These are phyloP conservation scores for Porites evermanni DNA, from an alignment of 92 coral and sea anemone species.

Conservation along the genomic window DNA sequence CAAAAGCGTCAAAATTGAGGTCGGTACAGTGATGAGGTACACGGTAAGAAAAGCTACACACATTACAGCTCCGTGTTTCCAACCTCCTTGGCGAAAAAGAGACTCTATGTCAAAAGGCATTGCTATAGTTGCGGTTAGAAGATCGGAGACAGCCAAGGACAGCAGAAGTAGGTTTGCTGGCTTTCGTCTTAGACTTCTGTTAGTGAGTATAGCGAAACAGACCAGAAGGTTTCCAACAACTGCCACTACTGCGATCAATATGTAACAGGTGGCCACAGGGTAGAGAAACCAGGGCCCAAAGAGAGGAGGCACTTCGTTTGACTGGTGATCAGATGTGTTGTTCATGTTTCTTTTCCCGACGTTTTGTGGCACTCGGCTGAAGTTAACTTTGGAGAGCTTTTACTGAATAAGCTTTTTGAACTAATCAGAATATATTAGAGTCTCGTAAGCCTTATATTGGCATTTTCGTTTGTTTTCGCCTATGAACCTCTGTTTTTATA, in stretches of 20 bases:
- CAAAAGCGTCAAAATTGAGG: conserved; percentile 72
- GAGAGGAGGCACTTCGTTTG: background rate
- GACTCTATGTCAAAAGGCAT: conserved; percentile 82
- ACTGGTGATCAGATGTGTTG: background rate
- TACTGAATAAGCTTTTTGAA: no score
- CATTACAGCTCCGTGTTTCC: conserved; percentile 73
- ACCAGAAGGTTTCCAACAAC: conserved; percentile 59
- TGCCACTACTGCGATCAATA: conserved; percentile 47
- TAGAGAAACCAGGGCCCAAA: conserved; percentile 17
- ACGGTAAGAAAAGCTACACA: conserved; percentile 70
- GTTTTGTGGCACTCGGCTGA: no score
- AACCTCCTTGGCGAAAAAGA: conserved; percentile 58
- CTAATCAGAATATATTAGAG: no score
- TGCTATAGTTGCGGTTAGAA: conserved; percentile 53
- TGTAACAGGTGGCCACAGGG: conserved; percentile 13
- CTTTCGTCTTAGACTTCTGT: conserved; percentile 50
- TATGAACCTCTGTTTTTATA: no score
- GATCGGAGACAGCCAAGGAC: conserved; percentile 67
- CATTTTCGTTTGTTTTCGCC: no score
- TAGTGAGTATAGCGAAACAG: conserved; percentile 43
- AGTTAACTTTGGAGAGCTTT: no score
- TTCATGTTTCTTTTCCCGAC: background rate
- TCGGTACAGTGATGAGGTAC: conserved; percentile 65
- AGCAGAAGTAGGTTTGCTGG: conserved; percentile 63
- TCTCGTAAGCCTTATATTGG: no score